These are phyloP conservation scores for Aphodius sticticus DNA, from an alignment of 2,888 invertebrate genomes.

Conservation along the genomic window DNA sequence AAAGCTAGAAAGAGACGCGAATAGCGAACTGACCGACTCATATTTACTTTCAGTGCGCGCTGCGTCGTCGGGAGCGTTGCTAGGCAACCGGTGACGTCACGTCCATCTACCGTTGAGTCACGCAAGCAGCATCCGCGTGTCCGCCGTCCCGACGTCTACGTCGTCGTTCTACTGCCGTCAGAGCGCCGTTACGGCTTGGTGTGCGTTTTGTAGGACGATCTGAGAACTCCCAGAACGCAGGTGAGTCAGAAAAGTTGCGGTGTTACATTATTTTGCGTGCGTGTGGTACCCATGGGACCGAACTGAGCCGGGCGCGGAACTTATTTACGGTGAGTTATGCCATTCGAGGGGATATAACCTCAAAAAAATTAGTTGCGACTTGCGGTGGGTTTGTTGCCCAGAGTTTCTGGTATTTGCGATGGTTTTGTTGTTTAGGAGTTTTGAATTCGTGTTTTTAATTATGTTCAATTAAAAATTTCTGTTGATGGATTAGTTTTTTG, in stretches of 20 bases:
- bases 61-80: slow-evolving; percentile 42
- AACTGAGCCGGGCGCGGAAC: background rate
- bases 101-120: slow-evolving; percentile 46
- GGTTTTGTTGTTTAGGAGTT: background rate
- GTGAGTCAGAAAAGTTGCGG: slow-evolving; percentile 12
- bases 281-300: background rate
- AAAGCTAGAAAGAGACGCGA: slow-evolving; percentile 10
- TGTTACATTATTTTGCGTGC: background rate
- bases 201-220: slow-evolving; percentile 15
- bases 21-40: slow-evolving; percentile 17
- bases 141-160: slow-evolving; percentile 33
- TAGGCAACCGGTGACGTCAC: slow-evolving; percentile 47
- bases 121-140: slow-evolving; percentile 38
- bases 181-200: slow-evolving; percentile 6
- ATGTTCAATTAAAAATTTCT: too few relatives aligned
- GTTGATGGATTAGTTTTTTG: too few relatives aligned
- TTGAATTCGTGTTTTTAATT: too few relatives aligned
- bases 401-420: background rate
- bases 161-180: slow-evolving; percentile 30
- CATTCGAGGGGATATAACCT: background rate
- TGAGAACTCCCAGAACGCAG: background rate
- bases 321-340: background rate
- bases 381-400: background rate
- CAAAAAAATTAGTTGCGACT: background rate
- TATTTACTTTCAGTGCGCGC: slow-evolving; percentile 44